Conservation (phyloP, 1,140 invertebrate genomes). For the Ectropis grisescens region DNA sequence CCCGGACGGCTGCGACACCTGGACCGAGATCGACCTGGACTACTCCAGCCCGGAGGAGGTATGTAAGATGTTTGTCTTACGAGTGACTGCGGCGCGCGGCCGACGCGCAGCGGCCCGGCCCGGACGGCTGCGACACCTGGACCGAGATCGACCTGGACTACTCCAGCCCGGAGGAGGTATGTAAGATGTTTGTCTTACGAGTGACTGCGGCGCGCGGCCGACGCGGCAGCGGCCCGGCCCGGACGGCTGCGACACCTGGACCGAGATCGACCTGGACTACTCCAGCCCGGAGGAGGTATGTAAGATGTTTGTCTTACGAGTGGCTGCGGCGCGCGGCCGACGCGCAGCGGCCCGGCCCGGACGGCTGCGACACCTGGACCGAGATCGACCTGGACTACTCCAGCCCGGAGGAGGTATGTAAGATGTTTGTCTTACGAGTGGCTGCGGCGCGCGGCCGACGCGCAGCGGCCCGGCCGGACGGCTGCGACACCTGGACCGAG, state of each 20-base stretch:
- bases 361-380: slow-evolving; percentile 64
- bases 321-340: slow-evolving; percentile 34
- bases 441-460: slow-evolving; percentile 14
- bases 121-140: too few species aligned
- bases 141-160: too few species aligned
- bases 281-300: slow-evolving; percentile 52
- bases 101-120: too few species aligned
- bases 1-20: slow-evolving; percentile 27
- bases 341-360: too few species aligned
- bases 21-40: slow-evolving; percentile 51
- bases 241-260: slow-evolving; percentile 40
- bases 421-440: too few species aligned
- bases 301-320: too few species aligned
- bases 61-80: too few species aligned
- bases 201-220: too few species aligned
- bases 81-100: slow-evolving; percentile 45
- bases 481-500: slow-evolving; percentile 54
- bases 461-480: slow-evolving; percentile 7
- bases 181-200: too few species aligned
- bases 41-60: slow-evolving; percentile 56
- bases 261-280: slow-evolving; percentile 45
- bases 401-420: too few species aligned
- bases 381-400: slow-evolving; percentile 11
- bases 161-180: too few species aligned
- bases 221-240: slow-evolving; percentile 13